Base-by-base conservation (phyloP, 2,113 vertebrate species). In the Zosterops lateralis region DNA sequence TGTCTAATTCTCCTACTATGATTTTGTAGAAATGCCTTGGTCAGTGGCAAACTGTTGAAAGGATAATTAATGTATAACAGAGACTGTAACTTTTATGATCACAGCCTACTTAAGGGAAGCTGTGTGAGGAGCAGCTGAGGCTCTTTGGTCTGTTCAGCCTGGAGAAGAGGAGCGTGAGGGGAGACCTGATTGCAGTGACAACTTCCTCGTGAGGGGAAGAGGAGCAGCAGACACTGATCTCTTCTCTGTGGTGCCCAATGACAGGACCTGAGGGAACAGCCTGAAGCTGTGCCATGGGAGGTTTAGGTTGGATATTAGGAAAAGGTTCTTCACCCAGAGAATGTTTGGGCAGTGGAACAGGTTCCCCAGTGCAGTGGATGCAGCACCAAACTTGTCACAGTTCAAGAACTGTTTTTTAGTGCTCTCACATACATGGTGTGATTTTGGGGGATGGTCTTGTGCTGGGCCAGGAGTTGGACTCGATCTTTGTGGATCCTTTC, bases 181-280 rank as follows among this genome's bases (percentile, higher is more conserved):
- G 31, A 42, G 2, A 18, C 14, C 15, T 40, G 18, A 24, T 0
- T 65, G 68, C 28, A 65, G 15, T 14, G 12, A n/a, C 17, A 47
- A 2, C 7, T 54, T 64, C 18, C 18, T 22, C 0, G 0, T 6
- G 28, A 64, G 17, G 6, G 40, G n/a, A 47, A 22, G 28, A 38
- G 48, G 21, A 64, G 32, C 10, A 4, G 22, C 28, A 61, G 66
- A 1, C 20, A 3, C 40, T 40, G 48, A 32, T 56, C 17, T 62
- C 48, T 61, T 12, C 48, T 36, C 8, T 4, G 1, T 73, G 40
- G 11, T 48, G 13, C 3, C 14, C 22, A 32, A 6, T 18, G 48
- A 9, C 4, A 38, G 21, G 7, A 38, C 12, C 2, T 0, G 0
- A 40, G 50, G 28, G 40, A 73, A 47, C 6, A 40, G 4, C 4